Evolutionary conservation across 2,888 invertebrate species (phyloP).

Genomic region (Mantis religiosa): DNA sequence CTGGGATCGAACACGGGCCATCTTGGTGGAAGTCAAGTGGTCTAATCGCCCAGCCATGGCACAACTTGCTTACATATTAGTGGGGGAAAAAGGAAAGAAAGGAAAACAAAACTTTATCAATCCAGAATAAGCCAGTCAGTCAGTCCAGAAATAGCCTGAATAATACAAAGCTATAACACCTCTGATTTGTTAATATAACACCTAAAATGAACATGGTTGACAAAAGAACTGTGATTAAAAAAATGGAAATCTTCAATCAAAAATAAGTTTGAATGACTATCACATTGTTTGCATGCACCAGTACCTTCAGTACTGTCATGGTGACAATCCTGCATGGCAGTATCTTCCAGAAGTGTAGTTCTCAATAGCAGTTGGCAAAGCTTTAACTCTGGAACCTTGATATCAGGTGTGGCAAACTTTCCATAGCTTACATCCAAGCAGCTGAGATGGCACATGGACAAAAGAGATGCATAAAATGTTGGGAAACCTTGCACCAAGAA

Average conservation of each 20-base stretch:
- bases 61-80: no score
- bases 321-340: constrained; percentile 38
- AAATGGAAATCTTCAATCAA: background rate
- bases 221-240: background rate
- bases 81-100: no score
- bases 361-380: constrained; percentile 43
- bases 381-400: constrained; percentile 40
- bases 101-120: no score
- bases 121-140: no score
- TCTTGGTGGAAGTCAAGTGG: no score
- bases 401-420: constrained; percentile 41
- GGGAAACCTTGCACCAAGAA: constrained; percentile 40
- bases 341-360: constrained; percentile 43
- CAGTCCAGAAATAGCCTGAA: no score
- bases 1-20: no score
- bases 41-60: no score
- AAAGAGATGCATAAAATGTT: constrained; percentile 43
- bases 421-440: constrained; percentile 42
- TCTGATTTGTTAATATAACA: no score
- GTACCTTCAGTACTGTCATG: constrained; percentile 35
- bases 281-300: background rate
- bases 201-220: no score
- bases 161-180: no score
- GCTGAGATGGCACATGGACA: constrained; percentile 39
- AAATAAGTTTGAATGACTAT: constrained; percentile 28